Evolutionary conservation across 1,140 invertebrate species (phyloP).

Genomic region (Druon quercuslanigerum): DNA sequence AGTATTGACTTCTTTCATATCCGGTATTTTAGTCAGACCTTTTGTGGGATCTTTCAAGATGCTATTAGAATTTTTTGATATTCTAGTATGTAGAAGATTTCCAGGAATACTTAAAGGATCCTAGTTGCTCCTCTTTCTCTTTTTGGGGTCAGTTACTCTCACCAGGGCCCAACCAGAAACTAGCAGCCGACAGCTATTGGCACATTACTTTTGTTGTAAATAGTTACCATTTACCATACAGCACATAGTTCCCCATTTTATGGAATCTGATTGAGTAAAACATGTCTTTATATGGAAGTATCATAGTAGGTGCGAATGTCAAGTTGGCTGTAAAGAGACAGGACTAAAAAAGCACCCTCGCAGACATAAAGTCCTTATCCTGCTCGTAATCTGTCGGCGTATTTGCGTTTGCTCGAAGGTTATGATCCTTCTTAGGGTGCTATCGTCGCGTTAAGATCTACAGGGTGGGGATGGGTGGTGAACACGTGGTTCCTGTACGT

Average conservation of each 20-base stretch:
- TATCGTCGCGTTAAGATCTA: conserved; percentile 61
- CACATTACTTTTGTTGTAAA: too few species aligned
- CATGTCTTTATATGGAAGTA: not conserved
- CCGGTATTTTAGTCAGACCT: too few species aligned
- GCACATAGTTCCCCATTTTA: not conserved
- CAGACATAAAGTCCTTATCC: conserved; percentile 47
- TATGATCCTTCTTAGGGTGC: conserved; percentile 66
- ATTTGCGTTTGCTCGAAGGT: conserved; percentile 70
- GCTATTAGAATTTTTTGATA: too few species aligned
- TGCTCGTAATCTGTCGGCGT: conserved; percentile 57
- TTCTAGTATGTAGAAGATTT: too few species aligned
- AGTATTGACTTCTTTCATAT: too few species aligned
- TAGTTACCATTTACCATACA: too few species aligned
- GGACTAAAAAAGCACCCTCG: conserved; percentile 35
- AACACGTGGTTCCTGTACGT: conserved; percentile 65
- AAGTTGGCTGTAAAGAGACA: conserved; percentile 22
- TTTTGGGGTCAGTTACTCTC: too few species aligned
- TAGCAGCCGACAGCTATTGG: too few species aligned
- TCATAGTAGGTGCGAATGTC: conserved; percentile 50
- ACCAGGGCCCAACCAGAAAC: too few species aligned
- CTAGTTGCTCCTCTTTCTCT: too few species aligned
- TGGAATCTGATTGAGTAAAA: not conserved
- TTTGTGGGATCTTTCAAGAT: too few species aligned
- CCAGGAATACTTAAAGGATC: too few species aligned
- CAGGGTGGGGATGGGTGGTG: conserved; percentile 34